Percentiles rank a stretch among this genome's conserved stretches.
These are phyloP conservation scores for Zhengitettix transpicula DNA, from an alignment of 2,888 invertebrate species.

Conservation along the genomic window DNA sequence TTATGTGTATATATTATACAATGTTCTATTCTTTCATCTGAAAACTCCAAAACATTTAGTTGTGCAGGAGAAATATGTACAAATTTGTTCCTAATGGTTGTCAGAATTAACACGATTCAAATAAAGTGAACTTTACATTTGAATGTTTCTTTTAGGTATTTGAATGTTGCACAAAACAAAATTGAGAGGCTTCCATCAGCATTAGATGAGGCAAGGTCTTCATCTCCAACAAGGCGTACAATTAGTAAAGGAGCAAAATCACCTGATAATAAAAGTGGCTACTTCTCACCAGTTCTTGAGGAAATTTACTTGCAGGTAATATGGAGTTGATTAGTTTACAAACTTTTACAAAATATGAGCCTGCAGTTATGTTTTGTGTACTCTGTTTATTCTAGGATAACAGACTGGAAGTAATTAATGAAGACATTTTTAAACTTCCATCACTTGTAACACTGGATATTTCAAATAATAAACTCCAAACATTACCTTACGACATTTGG, in stretches of 20 bases:
- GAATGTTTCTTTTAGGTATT: slow-evolving; percentile 30
- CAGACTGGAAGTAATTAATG: slow-evolving; percentile 64
- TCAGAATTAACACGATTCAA: no score
- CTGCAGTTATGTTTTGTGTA: background rate
- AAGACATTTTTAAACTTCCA: slow-evolving; percentile 66
- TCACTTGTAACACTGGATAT: slow-evolving; percentile 67
- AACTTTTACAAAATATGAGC: background rate
- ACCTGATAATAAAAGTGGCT: slow-evolving; percentile 23
- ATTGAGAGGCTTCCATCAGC: slow-evolving; percentile 53
- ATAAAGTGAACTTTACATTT: no score
- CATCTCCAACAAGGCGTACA: slow-evolving; percentile 19
- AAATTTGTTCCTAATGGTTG: no score
- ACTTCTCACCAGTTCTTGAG: slow-evolving; percentile 65
- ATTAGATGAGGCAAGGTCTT: slow-evolving; percentile 17
- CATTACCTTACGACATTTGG: slow-evolving; percentile 75
- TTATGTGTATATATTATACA: no score
- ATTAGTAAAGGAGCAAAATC: slow-evolving; percentile 17
- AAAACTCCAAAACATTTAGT: no score
- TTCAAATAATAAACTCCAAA: slow-evolving; percentile 83
- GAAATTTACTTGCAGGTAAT: slow-evolving; percentile 69
- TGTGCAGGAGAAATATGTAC: no score
- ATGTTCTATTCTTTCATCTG: no score
- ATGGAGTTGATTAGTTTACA: background rate
- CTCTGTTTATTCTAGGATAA: slow-evolving; percentile 46
- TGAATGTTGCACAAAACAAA: slow-evolving; percentile 82